Conservation (phyloP, 2,888 invertebrate species). For the Geophilus truncorum region DNA sequence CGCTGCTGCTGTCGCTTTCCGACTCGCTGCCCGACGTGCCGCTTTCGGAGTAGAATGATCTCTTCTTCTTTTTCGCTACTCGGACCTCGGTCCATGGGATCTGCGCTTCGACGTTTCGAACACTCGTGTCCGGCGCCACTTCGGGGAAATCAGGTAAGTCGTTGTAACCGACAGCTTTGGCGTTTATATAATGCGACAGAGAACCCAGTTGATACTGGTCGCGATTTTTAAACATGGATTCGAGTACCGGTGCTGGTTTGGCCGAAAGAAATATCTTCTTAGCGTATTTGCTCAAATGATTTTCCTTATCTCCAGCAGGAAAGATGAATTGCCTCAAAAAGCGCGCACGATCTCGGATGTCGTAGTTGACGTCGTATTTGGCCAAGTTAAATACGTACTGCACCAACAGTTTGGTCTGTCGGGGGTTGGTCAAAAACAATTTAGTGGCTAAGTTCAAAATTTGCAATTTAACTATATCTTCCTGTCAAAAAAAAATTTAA, state of each 20-base stretch:
- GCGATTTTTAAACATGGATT: constrained; percentile 76
- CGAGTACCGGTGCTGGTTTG: constrained; percentile 88
- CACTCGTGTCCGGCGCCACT: constrained; percentile 65
- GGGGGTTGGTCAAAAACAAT: constrained; percentile 78
- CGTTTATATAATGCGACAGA: constrained; percentile 88
- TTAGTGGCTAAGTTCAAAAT: constrained; percentile 92
- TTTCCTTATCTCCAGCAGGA: constrained; percentile 55
- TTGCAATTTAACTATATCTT: constrained; percentile 93
- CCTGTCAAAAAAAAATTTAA: constrained; percentile 52
- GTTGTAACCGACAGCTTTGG: constrained; percentile 78
- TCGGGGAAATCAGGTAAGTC: constrained; percentile 79
- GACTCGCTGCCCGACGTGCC: constrained; percentile 39
- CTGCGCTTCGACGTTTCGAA: constrained; percentile 65
- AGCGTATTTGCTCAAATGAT: constrained; percentile 61
- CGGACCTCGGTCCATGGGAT: constrained; percentile 40
- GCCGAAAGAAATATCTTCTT: constrained; percentile 80
- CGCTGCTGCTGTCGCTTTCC: constrained; percentile 37
- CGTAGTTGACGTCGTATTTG: constrained; percentile 95
- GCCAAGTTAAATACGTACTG: constrained; percentile 91
- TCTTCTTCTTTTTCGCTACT: constrained; percentile 46
- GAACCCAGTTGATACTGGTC: constrained; percentile 90
- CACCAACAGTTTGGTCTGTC: constrained; percentile 77
- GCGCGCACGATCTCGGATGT: constrained; percentile 90
- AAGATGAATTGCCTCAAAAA: constrained; percentile 78
- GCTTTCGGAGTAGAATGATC: constrained; percentile 60